A percentile compares a stretch with the other conserved stretches of the same genome.
Conservation (phyloP, 2,113 vertebrate species). For the Nerophis lumbriciformis region DNA sequence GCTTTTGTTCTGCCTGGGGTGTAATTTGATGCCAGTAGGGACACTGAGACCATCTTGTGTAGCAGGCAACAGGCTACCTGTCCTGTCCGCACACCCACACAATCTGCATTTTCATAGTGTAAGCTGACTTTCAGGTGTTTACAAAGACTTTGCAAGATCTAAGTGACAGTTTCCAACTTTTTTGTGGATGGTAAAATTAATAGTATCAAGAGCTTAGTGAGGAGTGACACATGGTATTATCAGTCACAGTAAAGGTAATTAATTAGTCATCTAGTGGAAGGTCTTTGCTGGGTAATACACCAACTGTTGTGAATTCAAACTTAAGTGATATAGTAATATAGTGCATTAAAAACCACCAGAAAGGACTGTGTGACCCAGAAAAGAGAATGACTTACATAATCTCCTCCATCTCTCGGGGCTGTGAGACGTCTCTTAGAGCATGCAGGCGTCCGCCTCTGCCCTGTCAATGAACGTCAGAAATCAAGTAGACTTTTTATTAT, state of each 20-base stretch:
- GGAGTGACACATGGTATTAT: too few species aligned
- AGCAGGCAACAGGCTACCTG: slow-evolving; percentile 20
- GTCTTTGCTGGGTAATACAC: too few species aligned
- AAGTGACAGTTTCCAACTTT: too few species aligned
- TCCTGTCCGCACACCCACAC: not conserved
- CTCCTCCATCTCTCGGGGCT: slow-evolving; percentile 40
- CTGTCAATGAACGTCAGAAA: slow-evolving; percentile 32
- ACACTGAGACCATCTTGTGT: slow-evolving; percentile 45
- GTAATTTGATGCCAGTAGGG: slow-evolving; percentile 50
- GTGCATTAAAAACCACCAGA: slow-evolving; percentile 27
- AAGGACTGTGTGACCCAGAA: slow-evolving; percentile 58
- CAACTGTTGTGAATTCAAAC: too few species aligned
- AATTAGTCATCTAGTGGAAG: too few species aligned
- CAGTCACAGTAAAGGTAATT: too few species aligned
- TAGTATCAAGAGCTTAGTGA: too few species aligned
- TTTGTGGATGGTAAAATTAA: too few species aligned
- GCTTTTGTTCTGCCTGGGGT: slow-evolving; percentile 21
- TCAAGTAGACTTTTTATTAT: not conserved
- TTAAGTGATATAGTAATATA: slow-evolving; percentile 16
- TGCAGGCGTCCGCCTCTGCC: slow-evolving; percentile 34
- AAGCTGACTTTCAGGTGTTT: too few species aligned
- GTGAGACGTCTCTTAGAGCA: slow-evolving; percentile 49
- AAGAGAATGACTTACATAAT: slow-evolving; percentile 62
- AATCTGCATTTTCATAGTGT: too few species aligned
- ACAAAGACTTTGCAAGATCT: too few species aligned